Evolutionary conservation across 1,140 invertebrate species (phyloP).

Genomic region (Wasmannia auropunctata): DNA sequence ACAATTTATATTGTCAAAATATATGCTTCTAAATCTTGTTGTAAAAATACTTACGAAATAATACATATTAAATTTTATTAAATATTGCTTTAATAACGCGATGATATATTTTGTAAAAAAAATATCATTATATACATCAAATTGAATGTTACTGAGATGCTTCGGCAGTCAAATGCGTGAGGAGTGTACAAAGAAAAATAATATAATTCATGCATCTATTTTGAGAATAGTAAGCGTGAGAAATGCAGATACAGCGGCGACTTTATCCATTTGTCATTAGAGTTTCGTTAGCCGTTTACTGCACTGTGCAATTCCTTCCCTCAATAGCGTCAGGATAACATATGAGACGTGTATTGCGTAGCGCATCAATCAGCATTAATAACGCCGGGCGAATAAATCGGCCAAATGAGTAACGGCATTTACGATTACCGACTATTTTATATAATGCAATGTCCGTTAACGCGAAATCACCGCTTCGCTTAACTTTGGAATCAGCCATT

Average conservation of each 20-base stretch:
- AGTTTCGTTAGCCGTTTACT: conserved; percentile 32
- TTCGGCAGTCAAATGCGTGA: neutral
- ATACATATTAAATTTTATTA: neutral
- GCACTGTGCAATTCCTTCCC: conserved; percentile 29
- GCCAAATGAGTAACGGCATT: conserved; percentile 48
- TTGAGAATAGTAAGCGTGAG: neutral
- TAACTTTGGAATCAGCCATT: neutral
- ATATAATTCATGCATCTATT: neutral
- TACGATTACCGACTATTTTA: conserved; percentile 20
- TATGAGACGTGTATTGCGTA: conserved; percentile 47
- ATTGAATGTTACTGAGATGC: neutral
- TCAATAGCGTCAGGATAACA: conserved; percentile 42
- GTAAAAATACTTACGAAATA: neutral
- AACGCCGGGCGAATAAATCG: conserved; percentile 53
- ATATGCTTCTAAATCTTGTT: neutral
- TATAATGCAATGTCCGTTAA: conserved; percentile 37
- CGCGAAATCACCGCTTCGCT: neutral
- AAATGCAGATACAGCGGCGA: neutral
- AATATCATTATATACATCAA: neutral
- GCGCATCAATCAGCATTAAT: conserved; percentile 59
- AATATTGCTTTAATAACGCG: neutral
- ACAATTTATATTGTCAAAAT: neutral
- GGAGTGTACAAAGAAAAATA: neutral
- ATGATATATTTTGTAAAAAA: neutral
- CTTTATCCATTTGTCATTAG: conserved; percentile 45